Conservation (phyloP, 2,888 invertebrate species). For the Exocentrus adspersus region DNA sequence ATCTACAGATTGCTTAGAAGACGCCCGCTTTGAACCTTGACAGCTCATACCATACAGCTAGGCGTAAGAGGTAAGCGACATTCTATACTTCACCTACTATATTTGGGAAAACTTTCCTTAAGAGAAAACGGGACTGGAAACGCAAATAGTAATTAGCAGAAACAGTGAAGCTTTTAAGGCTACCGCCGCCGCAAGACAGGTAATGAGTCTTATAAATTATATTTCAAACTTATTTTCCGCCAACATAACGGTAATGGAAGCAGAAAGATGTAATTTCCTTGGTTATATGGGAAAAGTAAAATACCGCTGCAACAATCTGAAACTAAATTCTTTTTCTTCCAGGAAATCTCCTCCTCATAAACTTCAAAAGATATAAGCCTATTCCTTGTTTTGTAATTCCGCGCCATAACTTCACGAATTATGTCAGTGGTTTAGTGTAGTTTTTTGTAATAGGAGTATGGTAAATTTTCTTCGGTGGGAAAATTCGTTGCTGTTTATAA, state of each 20-base stretch:
- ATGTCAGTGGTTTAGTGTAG: conserved; percentile 1
- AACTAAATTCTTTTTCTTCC: conserved; percentile 6
- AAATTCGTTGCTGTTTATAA: too few relatives aligned
- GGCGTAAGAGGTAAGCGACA: too few relatives aligned
- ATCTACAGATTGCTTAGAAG: not conserved
- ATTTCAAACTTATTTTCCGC: not conserved
- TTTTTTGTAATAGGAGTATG: too few relatives aligned
- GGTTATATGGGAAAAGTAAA: conserved; percentile 5
- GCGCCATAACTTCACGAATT: conserved; percentile 1
- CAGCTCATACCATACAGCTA: too few relatives aligned
- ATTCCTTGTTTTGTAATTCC: not conserved
- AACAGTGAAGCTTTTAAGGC: too few relatives aligned
- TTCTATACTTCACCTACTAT: too few relatives aligned
- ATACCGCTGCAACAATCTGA: conserved; percentile 1
- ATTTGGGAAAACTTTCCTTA: too few relatives aligned
- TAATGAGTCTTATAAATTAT: not conserved
- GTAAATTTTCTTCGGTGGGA: too few relatives aligned
- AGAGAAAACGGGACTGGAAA: too few relatives aligned
- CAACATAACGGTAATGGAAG: conserved; percentile 1
- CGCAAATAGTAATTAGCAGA: too few relatives aligned
- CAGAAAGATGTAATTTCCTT: conserved; percentile 13
- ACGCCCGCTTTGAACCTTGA: too few relatives aligned
- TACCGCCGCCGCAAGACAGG: too few relatives aligned
- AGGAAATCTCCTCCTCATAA: conserved; percentile 2
- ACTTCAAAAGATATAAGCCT: conserved; percentile 7